Evolutionary conservation across 2,888 invertebrate species (phyloP), one percentile per base, ranked within the genome.

Genomic region (Drosophila algonquin): DNA sequence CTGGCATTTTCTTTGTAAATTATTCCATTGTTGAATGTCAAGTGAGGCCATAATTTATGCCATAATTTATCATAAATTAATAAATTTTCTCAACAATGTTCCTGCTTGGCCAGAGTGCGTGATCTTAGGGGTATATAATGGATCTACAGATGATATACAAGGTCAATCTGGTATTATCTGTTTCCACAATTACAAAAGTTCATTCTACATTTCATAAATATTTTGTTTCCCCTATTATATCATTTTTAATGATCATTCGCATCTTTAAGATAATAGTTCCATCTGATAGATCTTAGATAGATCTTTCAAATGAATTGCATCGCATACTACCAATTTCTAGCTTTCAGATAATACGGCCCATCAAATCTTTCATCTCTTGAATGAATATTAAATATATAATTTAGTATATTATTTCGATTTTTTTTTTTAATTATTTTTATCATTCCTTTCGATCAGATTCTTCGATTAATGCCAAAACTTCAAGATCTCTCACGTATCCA

Each of bases 151-250:
- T 12, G 35, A 5, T 40, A 14, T 1, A 2, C 6, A 40, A 40
- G 40, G 40, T 40, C 40, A 0, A 6, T 40, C 1, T 14, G 35
- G 35, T 40, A 14, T 40, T 40, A 14, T 40, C 1, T 40, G 6
- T 40, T 40, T 6, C 14, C 12, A 12, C 40, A 6, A 6, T n/a
- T 7, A 40, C 14, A 40, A 52, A 64, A 46, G 35, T 46, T 52
- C 46, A 46, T 35, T 46, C 35, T 4, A 35, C n/a, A 9, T n/a
- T 45, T 5, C 32, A 45, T 55, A 65, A 64, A 46, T 55, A 44
- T 65, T 16, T 24, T 16, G 21, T 53, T 53, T 32, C 12, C 47
- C n/a, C 6, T 1, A 35, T 35, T 12, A 35, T 14, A 12, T 35
- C 1, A 35, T 35, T 5, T 4, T 35, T 7, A 27, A 7, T 27